These are phyloP conservation scores for Idris sp. DNA, from an alignment of 1,140 invertebrate species.

Conservation along the genomic window DNA sequence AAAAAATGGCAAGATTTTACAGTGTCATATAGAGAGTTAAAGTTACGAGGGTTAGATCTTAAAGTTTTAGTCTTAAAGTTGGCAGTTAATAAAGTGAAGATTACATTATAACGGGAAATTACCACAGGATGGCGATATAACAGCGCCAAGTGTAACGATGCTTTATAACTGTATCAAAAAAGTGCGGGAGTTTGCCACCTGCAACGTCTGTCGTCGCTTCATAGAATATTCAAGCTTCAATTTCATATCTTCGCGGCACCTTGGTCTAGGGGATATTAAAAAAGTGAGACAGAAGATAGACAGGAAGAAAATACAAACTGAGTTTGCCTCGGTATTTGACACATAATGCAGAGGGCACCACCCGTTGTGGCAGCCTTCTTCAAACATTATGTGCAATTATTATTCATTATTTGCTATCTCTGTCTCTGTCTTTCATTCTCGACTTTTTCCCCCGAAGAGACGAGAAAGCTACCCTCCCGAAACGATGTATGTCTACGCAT, in stretches of 20 bases:
- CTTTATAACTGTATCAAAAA: constrained; percentile 66
- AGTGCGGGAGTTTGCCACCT: constrained; percentile 57
- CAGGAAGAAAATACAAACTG: constrained; percentile 70
- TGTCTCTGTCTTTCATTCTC: constrained; percentile 49
- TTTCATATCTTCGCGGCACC: constrained; percentile 73
- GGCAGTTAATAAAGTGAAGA: constrained; percentile 63
- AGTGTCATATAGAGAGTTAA: constrained; percentile 13
- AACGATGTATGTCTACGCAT: constrained; percentile 48
- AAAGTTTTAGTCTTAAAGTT: no score
- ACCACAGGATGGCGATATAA: constrained; percentile 57
- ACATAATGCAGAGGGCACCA: constrained; percentile 67
- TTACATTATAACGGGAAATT: constrained; percentile 64
- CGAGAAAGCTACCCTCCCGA: constrained; percentile 44
- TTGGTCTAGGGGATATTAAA: constrained; percentile 71
- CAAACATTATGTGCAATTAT: constrained; percentile 72
- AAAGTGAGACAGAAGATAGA: constrained; percentile 59
- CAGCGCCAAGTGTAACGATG: constrained; percentile 59
- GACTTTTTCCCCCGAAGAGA: not conserved
- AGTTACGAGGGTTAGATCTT: constrained; percentile 44
- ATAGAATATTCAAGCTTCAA: constrained; percentile 79
- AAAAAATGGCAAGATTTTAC: constrained; percentile 37
- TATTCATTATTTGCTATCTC: constrained; percentile 74
- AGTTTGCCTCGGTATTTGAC: constrained; percentile 69
- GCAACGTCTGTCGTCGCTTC: constrained; percentile 69
- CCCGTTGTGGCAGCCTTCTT: constrained; percentile 47